Evolutionary conservation across 2,888 invertebrate genomes (phyloP), one percentile per base, ranked within the genome.

Genomic region (Caenorhabditis panamensis): DNA sequence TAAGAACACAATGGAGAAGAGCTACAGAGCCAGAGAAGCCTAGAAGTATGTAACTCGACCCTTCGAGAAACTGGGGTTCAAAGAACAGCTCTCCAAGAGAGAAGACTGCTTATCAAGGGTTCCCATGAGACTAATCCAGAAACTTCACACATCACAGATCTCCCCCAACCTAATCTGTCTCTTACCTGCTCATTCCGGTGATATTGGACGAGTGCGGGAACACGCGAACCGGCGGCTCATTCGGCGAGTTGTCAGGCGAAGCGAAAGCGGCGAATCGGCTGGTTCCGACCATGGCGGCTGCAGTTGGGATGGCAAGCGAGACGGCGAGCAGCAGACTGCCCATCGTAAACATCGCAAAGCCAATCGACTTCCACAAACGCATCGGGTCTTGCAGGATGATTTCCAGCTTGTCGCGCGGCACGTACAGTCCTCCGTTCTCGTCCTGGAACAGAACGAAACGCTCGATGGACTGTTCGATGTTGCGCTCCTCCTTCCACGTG

Each of bases 151-250:
- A n/a, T n/a, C n/a, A n/a, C n/a, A n/a, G n/a, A n/a, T n/a, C n/a
- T n/a, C n/a, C n/a, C n/a, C n/a, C n/a, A 62, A 47, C 47, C 31
- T 22, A 37, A 53, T 13, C 5, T 37, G 16, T 2, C 11, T 37
- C 13, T 53, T 26, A 75, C 75, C 75, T 76, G 66, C 67, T 67
- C 59, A 73, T 69, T 62, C 71, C 68, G 58, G 77, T 58, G 37
- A 68, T 47, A 41, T 67, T 67, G 18, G 79, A 79, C 8, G 75
- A 66, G 41, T 75, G 77, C 3, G 90, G 88, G 67, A 86, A 90
- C 62, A 90, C 88, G 8, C 89, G 82, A 47, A 89, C 86, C 2
- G 90, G 90, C 37, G 90, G 88, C 84, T 90, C 90, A 56, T 90
- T 88, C 53, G 90, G 89, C 11, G 89, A 86, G 78, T 87, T 88